Evolutionary conservation across 1,140 invertebrate species (phyloP).

Genomic region (Anadara kagoshimensis): DNA sequence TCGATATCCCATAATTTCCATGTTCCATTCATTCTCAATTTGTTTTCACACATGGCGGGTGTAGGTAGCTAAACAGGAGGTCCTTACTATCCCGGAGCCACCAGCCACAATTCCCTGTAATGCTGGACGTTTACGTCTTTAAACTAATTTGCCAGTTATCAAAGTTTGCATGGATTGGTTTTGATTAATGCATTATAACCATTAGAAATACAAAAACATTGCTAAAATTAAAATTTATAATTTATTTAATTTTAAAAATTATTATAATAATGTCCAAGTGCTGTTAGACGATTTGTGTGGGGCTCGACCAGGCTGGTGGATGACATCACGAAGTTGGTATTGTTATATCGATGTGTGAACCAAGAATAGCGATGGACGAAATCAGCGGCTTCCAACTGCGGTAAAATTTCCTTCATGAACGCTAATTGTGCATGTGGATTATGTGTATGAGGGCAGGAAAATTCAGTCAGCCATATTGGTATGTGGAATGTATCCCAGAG

Average conservation of each 20-base stretch:
- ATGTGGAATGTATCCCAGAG: slow-evolving; percentile 42
- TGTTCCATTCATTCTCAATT: no score
- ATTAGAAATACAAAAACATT: no score
- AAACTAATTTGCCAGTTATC: no score
- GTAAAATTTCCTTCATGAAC: slow-evolving; percentile 45
- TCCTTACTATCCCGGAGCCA: no score
- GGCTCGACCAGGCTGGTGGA: slow-evolving; percentile 25
- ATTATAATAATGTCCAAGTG: slow-evolving; percentile 40
- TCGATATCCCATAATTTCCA: no score
- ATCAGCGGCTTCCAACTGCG: slow-evolving; percentile 38
- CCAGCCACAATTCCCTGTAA: no score
- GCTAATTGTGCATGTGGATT: slow-evolving; percentile 33
- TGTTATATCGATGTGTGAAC: slow-evolving; percentile 7
- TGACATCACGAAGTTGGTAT: background rate
- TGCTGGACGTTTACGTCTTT: no score
- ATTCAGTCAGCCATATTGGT: slow-evolving; percentile 53
- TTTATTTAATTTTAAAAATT: slow-evolving; percentile 25
- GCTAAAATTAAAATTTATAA: no score
- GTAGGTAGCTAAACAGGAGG: no score
- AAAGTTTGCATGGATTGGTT: no score
- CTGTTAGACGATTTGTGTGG: slow-evolving; percentile 15
- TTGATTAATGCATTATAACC: no score
- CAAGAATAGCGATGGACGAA: slow-evolving; percentile 43
- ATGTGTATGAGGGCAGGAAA: slow-evolving; percentile 38
- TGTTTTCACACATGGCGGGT: no score